Evolutionary conservation across 2,113 vertebrate species (phyloP).

Genomic region (Semnornis frantzii): DNA sequence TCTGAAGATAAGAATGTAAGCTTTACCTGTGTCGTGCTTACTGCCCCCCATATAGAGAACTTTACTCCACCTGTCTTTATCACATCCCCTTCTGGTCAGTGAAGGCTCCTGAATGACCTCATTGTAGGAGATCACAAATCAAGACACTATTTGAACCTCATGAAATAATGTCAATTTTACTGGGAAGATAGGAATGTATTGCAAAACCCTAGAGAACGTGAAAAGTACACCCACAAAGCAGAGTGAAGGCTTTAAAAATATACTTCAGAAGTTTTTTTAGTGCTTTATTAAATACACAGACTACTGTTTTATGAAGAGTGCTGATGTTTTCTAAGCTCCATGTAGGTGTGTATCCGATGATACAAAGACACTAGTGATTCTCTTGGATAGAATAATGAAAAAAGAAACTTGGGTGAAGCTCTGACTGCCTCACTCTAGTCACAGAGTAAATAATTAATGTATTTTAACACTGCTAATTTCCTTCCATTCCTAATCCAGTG

Average conservation of each 20-base stretch:
- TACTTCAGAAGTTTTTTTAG: neutral
- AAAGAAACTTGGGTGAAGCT: neutral
- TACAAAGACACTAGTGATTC: neutral
- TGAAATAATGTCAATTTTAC: neutral
- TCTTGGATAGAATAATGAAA: neutral
- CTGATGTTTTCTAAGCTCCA: neutral
- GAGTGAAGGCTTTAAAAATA: neutral
- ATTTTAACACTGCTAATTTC: neutral
- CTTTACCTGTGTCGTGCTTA: neutral
- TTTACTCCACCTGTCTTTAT: neutral
- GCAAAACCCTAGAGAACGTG: neutral
- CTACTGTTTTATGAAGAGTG: neutral
- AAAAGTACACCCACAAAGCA: neutral
- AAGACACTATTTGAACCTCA: neutral
- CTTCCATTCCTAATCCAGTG: neutral
- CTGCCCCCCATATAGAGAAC: fast-evolving
- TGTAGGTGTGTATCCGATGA: neutral
- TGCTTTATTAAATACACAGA: neutral
- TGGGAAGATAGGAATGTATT: neutral
- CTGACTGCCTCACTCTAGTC: neutral
- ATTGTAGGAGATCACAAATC: neutral
- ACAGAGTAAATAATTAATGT: neutral
- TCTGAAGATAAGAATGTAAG: neutral
- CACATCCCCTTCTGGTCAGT: neutral
- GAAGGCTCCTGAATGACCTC: neutral